These are phyloP conservation scores for Pararge aegeria DNA, from an alignment of 1,140 invertebrate species.

Conservation along the genomic window DNA sequence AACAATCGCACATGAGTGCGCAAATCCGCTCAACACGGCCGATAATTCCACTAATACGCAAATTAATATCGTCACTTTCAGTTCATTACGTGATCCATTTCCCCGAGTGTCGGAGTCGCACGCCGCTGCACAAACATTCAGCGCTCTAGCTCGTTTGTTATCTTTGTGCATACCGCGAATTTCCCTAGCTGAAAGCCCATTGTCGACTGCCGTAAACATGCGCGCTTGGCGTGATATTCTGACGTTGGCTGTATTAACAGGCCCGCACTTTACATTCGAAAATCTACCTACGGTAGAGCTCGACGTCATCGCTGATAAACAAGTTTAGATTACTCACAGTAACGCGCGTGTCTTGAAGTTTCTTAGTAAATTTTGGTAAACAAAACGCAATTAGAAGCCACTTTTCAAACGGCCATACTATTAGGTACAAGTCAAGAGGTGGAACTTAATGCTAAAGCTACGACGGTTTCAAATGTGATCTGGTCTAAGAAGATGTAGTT, in stretches of 20 bases:
- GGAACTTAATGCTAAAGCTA: too few species aligned
- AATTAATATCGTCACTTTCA: conserved; percentile 25
- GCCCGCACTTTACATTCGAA: neutral
- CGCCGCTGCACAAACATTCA: conserved; percentile 26
- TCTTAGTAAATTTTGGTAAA: too few species aligned
- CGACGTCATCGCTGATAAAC: too few species aligned
- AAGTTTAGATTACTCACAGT: too few species aligned
- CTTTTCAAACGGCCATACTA: too few species aligned
- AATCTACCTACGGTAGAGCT: too few species aligned
- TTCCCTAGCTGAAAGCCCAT: conserved; percentile 38
- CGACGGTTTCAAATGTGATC: too few species aligned
- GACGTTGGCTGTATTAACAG: neutral
- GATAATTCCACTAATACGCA: conserved; percentile 10
- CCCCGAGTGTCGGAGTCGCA: conserved; percentile 13
- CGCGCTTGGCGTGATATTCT: neutral
- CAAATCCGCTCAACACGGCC: conserved; percentile 1
- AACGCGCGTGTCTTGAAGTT: too few species aligned
- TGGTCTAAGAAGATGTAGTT: too few species aligned
- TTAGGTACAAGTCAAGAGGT: too few species aligned
- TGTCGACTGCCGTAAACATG: conserved; percentile 35
- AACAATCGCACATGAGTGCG: neutral
- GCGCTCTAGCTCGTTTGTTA: conserved; percentile 36
- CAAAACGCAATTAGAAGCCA: too few species aligned
- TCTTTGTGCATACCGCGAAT: conserved; percentile 51
- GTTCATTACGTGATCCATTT: conserved; percentile 23